phyloP scores from a whole-genome alignment of 2,888 invertebrate species.

The Leuctra nigra region DNA sequence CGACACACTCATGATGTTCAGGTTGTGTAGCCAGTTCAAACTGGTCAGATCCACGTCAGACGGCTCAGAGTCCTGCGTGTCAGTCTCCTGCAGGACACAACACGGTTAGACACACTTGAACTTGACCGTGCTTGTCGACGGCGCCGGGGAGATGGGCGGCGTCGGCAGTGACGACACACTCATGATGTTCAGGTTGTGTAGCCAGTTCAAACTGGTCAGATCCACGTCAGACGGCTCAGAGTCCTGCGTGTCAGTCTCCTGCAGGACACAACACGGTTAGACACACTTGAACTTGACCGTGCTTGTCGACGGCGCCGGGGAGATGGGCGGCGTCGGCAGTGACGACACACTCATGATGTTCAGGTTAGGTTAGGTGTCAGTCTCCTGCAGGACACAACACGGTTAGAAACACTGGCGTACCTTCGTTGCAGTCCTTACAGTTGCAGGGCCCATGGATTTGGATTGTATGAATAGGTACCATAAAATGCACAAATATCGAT shows the following conservation, averaged over 20 bases:
- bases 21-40: slow-evolving; percentile 82
- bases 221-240: slow-evolving; percentile 52
- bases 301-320: slow-evolving; percentile 56
- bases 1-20: slow-evolving; percentile 76
- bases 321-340: slow-evolving; percentile 70
- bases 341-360: slow-evolving; percentile 78
- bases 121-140: too few relatives aligned
- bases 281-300: too few relatives aligned
- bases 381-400: too few relatives aligned
- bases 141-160: slow-evolving; percentile 64
- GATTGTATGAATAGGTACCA: too few relatives aligned
- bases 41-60: slow-evolving; percentile 73
- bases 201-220: slow-evolving; percentile 80
- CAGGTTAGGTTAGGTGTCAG: slow-evolving; percentile 71
- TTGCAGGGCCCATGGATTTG: too few relatives aligned
- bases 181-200: slow-evolving; percentile 82
- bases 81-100: too few relatives aligned
- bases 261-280: too few relatives aligned
- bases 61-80: background rate
- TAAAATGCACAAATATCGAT: too few relatives aligned
- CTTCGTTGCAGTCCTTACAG: too few relatives aligned
- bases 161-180: slow-evolving; percentile 73
- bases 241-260: too few relatives aligned
- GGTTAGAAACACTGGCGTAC: too few relatives aligned
- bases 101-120: too few relatives aligned